Conservation (phyloP, 2,888 invertebrate species). For the Cantharis flavilabris region DNA sequence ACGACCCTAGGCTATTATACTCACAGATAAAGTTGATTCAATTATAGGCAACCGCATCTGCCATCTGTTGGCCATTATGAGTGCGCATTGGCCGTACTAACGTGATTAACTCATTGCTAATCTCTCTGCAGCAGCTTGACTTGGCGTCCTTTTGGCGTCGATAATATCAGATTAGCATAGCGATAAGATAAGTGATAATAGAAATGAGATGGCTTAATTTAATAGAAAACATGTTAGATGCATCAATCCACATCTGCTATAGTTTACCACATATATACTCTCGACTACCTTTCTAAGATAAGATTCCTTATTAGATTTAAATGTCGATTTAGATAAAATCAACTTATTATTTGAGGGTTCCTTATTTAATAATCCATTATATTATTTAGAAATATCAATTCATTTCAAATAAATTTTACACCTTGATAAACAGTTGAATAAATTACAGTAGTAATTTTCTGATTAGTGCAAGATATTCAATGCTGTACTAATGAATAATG, state of each 20-base stretch:
- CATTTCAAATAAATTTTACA: not conserved
- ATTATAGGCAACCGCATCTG: constrained; percentile 58
- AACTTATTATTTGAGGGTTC: not conserved
- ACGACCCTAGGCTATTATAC: constrained; percentile 54
- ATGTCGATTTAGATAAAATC: not conserved
- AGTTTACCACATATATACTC: not conserved
- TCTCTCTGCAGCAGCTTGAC: constrained; percentile 47
- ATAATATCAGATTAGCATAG: constrained; percentile 33
- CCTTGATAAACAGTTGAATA: not conserved
- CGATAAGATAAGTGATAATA: constrained; percentile 33
- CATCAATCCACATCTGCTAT: not conserved
- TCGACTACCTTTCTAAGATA: not conserved
- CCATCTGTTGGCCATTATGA: constrained; percentile 57
- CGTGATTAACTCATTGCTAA: constrained; percentile 55
- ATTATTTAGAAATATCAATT: not conserved
- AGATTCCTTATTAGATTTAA: not conserved
- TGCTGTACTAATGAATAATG: not conserved
- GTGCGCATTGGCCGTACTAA: constrained; percentile 53
- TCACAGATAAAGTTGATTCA: constrained; percentile 58
- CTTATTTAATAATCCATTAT: not conserved
- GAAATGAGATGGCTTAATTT: constrained; percentile 34
- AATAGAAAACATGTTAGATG: constrained; percentile 17
- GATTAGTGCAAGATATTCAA: not conserved
- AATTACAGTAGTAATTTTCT: not conserved
- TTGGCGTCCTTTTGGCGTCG: constrained; percentile 33